These are phyloP conservation scores for Leguminivora glycinivorella DNA, from an alignment of 1,140 invertebrate species.

Conservation along the genomic window DNA sequence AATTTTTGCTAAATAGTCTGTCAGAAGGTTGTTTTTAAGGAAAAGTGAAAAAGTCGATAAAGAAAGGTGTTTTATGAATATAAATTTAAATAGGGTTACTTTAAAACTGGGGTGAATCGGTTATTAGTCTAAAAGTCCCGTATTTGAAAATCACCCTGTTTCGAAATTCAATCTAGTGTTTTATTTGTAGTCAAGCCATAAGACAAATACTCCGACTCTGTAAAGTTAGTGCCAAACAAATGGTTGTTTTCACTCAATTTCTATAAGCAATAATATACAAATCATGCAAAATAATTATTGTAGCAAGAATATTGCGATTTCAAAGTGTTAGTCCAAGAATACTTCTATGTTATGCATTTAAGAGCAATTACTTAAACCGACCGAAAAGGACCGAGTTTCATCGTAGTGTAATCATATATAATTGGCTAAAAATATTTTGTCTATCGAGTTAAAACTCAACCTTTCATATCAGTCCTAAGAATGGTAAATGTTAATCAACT, in stretches of 20 bases:
- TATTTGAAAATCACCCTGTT: no score
- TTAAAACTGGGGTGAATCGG: no score
- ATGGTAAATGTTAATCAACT: no score
- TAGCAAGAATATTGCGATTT: not conserved
- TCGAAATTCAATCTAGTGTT: no score
- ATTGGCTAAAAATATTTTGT: not conserved
- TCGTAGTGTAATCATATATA: not conserved
- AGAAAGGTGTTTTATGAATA: no score
- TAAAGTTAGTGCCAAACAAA: not conserved
- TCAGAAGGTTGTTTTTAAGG: no score
- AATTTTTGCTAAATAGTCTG: no score
- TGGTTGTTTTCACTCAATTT: slow-evolving; percentile 3
- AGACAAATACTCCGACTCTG: not conserved
- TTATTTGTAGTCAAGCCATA: not conserved
- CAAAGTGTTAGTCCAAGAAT: not conserved
- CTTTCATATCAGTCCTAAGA: no score
- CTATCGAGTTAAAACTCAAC: not conserved
- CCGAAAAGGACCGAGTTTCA: not conserved
- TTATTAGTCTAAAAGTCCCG: no score
- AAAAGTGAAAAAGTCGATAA: no score
- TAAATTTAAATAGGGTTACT: no score
- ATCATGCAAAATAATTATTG: not conserved
- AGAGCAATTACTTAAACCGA: not conserved
- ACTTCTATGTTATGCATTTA: not conserved
- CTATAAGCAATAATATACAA: slow-evolving; percentile 5